Evolutionary conservation across 2,113 vertebrate genomes (phyloP).

Genomic region (Otus sunia): DNA sequence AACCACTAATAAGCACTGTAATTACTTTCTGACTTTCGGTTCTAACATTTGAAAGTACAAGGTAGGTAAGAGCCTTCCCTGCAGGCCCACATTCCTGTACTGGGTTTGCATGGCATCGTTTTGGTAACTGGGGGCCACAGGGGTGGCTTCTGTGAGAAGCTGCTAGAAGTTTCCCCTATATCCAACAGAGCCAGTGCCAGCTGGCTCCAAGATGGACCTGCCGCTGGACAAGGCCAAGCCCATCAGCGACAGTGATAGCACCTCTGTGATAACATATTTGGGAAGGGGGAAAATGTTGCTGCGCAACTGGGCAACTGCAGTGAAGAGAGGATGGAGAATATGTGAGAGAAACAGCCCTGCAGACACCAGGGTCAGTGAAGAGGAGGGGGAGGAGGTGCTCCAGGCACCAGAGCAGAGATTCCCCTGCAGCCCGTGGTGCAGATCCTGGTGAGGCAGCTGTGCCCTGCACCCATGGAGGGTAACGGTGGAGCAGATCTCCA

Average conservation of each 20-base stretch:
- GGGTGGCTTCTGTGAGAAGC: neutral
- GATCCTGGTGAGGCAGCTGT: neutral
- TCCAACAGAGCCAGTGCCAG: neutral
- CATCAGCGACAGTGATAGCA: neutral
- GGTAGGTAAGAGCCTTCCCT: neutral
- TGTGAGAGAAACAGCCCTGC: neutral
- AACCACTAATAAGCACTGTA: neutral
- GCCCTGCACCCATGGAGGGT: neutral
- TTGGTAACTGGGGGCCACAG: neutral
- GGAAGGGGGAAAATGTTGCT: neutral
- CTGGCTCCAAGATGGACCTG: neutral
- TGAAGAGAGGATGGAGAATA: neutral
- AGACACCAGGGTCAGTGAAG: neutral
- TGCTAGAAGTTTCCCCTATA: neutral
- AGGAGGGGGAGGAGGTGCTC: neutral
- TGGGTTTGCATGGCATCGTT: neutral
- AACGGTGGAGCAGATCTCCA: too few relatives aligned
- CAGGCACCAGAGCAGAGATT: neutral
- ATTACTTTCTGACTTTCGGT: neutral
- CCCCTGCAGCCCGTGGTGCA: neutral
- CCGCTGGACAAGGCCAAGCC: neutral
- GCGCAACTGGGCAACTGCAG: too few relatives aligned
- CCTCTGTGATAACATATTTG: neutral
- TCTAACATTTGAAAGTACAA: neutral
- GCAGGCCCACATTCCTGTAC: fast-evolving